These are phyloP conservation scores for Clarias gariepinus DNA, from an alignment of 2,113 vertebrate genomes.

Conservation along the genomic window DNA sequence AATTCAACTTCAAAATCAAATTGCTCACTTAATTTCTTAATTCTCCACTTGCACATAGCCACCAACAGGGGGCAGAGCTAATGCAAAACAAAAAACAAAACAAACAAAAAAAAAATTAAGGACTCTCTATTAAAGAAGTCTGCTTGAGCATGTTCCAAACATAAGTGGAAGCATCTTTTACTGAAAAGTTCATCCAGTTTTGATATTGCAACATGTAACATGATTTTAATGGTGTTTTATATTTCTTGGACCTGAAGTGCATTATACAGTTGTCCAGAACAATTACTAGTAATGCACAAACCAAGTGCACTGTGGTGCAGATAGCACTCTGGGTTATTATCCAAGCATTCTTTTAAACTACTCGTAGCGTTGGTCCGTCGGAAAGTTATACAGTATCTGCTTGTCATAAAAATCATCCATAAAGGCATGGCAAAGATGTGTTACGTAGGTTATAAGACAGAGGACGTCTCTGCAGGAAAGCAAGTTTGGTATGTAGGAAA, in stretches of 20 bases:
- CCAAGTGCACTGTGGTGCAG: neutral
- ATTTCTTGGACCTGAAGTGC: neutral
- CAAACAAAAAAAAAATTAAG: neutral
- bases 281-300: neutral
- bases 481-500: neutral
- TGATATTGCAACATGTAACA: neutral
- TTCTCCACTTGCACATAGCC: neutral
- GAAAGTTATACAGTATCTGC: neutral
- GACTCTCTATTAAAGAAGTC: neutral
- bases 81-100: neutral
- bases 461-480: neutral
- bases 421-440: neutral
- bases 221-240: slow-evolving; percentile 2
- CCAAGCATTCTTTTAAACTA: neutral
- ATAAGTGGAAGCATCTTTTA: neutral
- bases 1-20: neutral
- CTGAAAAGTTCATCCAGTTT: neutral
- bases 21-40: neutral
- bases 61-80: slow-evolving; percentile 33
- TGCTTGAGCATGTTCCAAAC: neutral
- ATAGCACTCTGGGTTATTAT: neutral
- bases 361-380: neutral
- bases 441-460: neutral
- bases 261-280: neutral
- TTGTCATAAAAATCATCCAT: neutral